Conservation (phyloP, 2,797 vertebrate species). For the Ataeniobius toweri region DNA sequence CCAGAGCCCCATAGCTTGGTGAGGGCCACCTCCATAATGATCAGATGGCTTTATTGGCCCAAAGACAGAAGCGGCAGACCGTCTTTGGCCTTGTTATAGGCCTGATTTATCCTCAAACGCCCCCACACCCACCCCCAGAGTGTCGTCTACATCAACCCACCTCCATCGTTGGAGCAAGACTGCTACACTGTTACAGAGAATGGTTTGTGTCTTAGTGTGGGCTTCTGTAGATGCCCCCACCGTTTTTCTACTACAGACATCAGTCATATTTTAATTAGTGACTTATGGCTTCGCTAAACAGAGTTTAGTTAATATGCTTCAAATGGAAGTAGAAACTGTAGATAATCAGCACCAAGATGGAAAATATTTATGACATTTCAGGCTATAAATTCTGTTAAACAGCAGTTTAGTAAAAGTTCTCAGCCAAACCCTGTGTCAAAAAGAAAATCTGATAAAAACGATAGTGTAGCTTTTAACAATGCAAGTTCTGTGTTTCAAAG, state of each 20-base stretch:
- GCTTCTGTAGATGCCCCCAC: neutral
- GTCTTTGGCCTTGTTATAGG: conserved; percentile 68
- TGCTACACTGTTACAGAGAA: conserved; percentile 36
- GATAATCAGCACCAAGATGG: too few species aligned
- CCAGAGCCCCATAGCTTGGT: conserved; percentile 29
- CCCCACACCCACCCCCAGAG: conserved; percentile 28
- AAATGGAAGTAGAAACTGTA: neutral
- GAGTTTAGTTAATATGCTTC: conserved; percentile 12
- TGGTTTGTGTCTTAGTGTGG: conserved; percentile 28
- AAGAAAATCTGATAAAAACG: too few species aligned
- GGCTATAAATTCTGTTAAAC: too few species aligned
- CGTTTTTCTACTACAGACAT: conserved; percentile 24
- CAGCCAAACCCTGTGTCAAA: too few species aligned
- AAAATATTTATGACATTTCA: too few species aligned
- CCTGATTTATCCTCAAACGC: conserved; percentile 77
- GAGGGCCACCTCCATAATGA: conserved; percentile 56
- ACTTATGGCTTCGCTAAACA: conserved; percentile 48
- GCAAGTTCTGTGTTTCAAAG: too few species aligned
- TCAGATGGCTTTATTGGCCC: conserved; percentile 76
- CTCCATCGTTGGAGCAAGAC: conserved; percentile 31
- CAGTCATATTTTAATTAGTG: conserved; percentile 42
- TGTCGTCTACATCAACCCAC: conserved; percentile 61
- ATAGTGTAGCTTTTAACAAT: too few species aligned
- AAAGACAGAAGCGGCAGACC: conserved; percentile 46
- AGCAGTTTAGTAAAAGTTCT: too few species aligned